Base-by-base conservation (phyloP, 2,888 invertebrate species). In the Caenorhabditis afra region DNA sequence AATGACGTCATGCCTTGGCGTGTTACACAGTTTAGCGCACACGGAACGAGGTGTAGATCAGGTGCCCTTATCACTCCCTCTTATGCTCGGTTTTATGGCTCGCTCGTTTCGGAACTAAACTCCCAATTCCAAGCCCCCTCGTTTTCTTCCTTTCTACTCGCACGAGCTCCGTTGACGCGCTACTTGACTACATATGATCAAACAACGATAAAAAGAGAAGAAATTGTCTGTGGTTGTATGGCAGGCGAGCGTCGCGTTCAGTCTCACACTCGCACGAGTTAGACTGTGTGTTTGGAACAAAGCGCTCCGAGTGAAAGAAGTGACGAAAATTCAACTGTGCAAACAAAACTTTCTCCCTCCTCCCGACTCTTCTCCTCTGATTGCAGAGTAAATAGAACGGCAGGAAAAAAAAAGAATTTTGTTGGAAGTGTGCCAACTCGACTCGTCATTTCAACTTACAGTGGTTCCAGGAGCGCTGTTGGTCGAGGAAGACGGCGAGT, bases 401-500 rank as follows among this genome's bases (percentile, higher is more conserved):
- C 73, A 52, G 52, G 55, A 73, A 62, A 76, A 59, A 70, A 53
- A 61, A 73, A 62, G 67, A 59, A 70, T 61, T 49, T 65, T 53
- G 58, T 68, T 74, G 71, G 73, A 73, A 64, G 58, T 73, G 73
- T 73, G 73, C 73, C 73, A 73, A 73, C 50, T 64, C 50, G n/a
- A n/a, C 39, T 23, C 39, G 23, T 45, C 16, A 23, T 11, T 14
- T 49, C 49, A 29, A 29, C 29, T 29, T 29, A 29, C 29, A 29
- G 29, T 3, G 29, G 59, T 77, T 80, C 87, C 88, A 82, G 88
- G 88, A 44, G 87, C 62, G 29, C 79, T 87, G 70, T 87, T 86
- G 45, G 87, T 83, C 23, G 89, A 89, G 12, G 89, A 89, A 16
- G 87, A 82, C 18, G 89, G 88, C 39, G 87, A 86, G 65, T 89